Base-by-base conservation (phyloP, 1,140 invertebrate species). In the Drosophila yakuba region DNA sequence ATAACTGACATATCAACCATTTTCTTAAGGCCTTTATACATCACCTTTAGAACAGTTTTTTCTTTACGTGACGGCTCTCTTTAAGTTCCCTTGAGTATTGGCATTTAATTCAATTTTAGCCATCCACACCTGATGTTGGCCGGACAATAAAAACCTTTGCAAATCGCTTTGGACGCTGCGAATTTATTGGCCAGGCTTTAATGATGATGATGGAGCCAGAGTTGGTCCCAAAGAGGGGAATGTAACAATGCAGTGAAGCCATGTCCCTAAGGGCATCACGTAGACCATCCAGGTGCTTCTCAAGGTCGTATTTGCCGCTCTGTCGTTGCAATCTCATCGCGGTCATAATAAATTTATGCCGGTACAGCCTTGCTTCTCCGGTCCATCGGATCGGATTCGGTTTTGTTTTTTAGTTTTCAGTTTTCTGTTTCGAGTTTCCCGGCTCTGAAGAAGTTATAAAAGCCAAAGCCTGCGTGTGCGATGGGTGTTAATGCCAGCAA, bases 331-430 rank as follows among this genome's bases (percentile, higher is more conserved):
- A 71, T 71, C 67, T 69, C 60, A 73, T 59, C 76, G 61, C 62
- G 66, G 60, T 74, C 68, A 84, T 89, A 88, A 89, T 89, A 88
- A 89, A 88, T 89, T 80, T 73, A 88, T 83, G 84, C 72, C 74
- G 32, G 56, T 61, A 43, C 17, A 48, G 44, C 56, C 12, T 17
- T 8, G 17, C 14, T 17, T 11, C 17, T 11, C 51, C 8, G 20
- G 28, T 28, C 36, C 59, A 23, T 10, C 38, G 5, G 44, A 3
- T 43, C 7, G 32, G 32, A n/a, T 7, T 32, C 1, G 6, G 28
- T 32, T 32, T 7, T 32, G 28, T 32, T 32, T 10, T 32, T 32
- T 6, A 8, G 28, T 8, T 12, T 4, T 6, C 43, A 12, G 44
- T 41, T 17, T 60, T 23, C 10, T 23, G 52, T 17, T 60, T 55